A percentile compares a stretch with the other conserved stretches of the same genome.
phyloP scores from a whole-genome alignment of 2,113 vertebrate species.

The Clinocottus analis region DNA sequence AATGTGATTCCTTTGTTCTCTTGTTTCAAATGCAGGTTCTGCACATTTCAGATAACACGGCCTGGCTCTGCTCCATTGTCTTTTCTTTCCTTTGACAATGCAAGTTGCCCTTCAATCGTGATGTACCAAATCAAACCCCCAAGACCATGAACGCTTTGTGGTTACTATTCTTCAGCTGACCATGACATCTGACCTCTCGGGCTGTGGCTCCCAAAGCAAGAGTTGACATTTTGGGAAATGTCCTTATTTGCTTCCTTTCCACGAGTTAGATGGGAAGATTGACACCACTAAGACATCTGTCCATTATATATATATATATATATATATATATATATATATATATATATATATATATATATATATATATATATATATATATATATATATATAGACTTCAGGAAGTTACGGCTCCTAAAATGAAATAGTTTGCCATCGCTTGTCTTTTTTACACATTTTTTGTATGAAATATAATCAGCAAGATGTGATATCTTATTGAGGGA shows the following conservation, averaged over 20 bases:
- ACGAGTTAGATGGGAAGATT: too few relatives aligned
- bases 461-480: background rate
- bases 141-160: background rate
- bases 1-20: background rate
- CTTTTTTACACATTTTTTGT: background rate
- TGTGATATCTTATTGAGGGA: background rate
- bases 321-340: too few relatives aligned
- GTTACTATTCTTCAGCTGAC: background rate
- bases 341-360: too few relatives aligned
- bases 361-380: too few relatives aligned
- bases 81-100: constrained; percentile 1
- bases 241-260: background rate
- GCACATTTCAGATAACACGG: background rate
- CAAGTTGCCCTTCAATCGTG: constrained; percentile 2
- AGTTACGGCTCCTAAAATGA: background rate
- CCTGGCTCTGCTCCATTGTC: background rate
- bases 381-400: background rate
- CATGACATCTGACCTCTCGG: constrained; percentile 2
- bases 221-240: background rate
- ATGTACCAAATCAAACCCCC: background rate
- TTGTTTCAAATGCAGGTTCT: constrained; percentile 4
- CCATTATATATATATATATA: background rate
- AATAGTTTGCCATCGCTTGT: background rate
- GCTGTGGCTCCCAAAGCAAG: background rate
- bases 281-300: background rate